Percentiles rank a stretch among this genome's conserved stretches.
These are phyloP conservation scores for Malacoctenus gilli DNA, from an alignment of 2,797 vertebrate species.

Conservation along the genomic window DNA sequence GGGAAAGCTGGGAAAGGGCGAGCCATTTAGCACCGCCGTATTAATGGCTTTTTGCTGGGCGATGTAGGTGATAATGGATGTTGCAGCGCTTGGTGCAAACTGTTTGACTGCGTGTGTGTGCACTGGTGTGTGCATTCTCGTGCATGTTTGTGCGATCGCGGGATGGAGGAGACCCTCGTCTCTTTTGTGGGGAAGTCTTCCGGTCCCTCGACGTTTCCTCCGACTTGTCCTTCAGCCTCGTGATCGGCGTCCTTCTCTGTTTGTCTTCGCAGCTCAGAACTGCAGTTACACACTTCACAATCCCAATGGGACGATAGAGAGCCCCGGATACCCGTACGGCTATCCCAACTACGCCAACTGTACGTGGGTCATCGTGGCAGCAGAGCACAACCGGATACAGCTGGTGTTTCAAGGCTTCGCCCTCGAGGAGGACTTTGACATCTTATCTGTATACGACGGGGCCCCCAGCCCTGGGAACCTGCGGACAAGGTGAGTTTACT, in stretches of 20 bases:
- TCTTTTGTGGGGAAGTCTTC: constrained; percentile 2
- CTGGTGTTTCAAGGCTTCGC: constrained; percentile 98
- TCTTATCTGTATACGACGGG: constrained; percentile 94
- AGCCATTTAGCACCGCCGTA: constrained; percentile 55
- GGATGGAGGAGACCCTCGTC: constrained; percentile 7
- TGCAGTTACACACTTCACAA: constrained; percentile 92
- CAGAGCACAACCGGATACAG: constrained; percentile 96
- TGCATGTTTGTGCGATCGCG: too few relatives aligned
- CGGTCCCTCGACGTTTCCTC: neutral
- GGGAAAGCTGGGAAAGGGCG: constrained; percentile 31
- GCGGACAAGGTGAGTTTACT: constrained; percentile 86
- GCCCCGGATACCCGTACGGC: constrained; percentile 96
- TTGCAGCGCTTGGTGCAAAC: constrained; percentile 40
- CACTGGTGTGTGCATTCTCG: constrained; percentile 20
- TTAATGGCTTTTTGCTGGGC: constrained; percentile 52
- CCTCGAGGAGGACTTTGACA: constrained; percentile 97
- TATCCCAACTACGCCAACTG: constrained; percentile 99
- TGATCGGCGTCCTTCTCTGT: constrained; percentile 16
- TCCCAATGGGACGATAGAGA: constrained; percentile 96
- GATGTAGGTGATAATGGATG: constrained; percentile 61
- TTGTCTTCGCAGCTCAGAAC: constrained; percentile 88
- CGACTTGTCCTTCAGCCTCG: constrained; percentile 18
- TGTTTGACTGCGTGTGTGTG: constrained; percentile 40
- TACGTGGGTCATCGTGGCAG: constrained; percentile 94
- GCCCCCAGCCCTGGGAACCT: constrained; percentile 91